Conservation (phyloP, 2,113 vertebrate species). For the Lynx canadensis region DNA sequence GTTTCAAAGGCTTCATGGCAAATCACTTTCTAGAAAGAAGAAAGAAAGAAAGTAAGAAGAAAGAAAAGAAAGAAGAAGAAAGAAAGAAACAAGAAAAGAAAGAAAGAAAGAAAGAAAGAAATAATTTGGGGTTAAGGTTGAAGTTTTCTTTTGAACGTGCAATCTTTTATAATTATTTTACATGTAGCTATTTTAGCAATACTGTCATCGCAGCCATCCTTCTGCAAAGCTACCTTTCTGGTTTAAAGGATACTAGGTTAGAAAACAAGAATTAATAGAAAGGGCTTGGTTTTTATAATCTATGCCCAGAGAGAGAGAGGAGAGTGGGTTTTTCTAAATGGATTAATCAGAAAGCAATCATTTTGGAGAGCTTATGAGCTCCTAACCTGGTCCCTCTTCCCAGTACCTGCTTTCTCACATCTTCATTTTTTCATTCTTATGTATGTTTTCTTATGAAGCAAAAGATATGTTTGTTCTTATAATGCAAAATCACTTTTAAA, state of each 20-base stretch:
- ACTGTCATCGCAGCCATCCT: neutral
- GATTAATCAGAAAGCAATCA: neutral
- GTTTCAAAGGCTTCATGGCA: neutral
- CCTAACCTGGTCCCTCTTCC: neutral
- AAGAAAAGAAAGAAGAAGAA: neutral
- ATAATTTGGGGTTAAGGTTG: neutral
- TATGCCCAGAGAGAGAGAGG: neutral
- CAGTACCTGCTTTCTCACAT: neutral
- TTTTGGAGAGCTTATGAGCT: neutral
- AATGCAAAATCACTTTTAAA: conserved; percentile 15
- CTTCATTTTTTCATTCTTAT: neutral
- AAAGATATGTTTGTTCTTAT: conserved; percentile 26
- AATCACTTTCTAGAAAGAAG: neutral
- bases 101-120: neutral
- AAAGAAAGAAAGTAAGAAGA: no score
- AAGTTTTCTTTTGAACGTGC: neutral
- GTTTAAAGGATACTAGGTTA: neutral
- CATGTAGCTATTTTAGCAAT: neutral
- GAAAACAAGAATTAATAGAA: neutral
- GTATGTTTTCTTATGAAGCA: conserved; percentile 1
- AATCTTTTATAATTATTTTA: neutral
- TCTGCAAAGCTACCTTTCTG: neutral
- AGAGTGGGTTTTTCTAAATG: conserved; percentile 8
- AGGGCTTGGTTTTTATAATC: neutral
- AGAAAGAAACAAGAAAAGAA: neutral